phyloP scores from a whole-genome alignment of 2,888 invertebrate genomes.

The Xestobium rufovillosum region DNA sequence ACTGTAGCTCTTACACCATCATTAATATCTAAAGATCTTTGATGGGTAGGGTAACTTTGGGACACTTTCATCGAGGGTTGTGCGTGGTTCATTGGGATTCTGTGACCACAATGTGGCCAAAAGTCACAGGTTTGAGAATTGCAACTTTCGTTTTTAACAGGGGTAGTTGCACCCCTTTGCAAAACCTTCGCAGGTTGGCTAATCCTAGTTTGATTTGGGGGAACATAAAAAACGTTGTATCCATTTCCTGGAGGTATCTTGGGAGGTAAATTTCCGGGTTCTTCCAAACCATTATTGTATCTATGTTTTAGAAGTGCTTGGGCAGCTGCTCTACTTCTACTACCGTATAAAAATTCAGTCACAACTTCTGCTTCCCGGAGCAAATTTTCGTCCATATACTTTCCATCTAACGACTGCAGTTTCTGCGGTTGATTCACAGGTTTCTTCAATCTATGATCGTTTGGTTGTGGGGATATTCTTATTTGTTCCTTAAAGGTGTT shows the following conservation, averaged over 20 bases:
- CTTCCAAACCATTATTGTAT: slow-evolving; percentile 25
- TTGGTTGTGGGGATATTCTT: slow-evolving; percentile 28
- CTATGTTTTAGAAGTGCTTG: slow-evolving; percentile 44
- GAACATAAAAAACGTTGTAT: slow-evolving; percentile 36
- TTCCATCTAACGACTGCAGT: slow-evolving; percentile 22
- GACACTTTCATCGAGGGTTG: slow-evolving; percentile 44
- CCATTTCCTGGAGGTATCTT: slow-evolving; percentile 33
- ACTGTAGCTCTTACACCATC: slow-evolving; percentile 14
- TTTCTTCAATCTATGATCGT: slow-evolving; percentile 38
- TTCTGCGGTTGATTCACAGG: slow-evolving; percentile 36
- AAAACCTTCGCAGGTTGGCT: slow-evolving; percentile 41
- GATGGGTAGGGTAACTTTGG: slow-evolving; percentile 50
- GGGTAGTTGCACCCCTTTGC: slow-evolving; percentile 46
- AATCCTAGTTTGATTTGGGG: no score
- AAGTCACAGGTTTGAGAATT: slow-evolving; percentile 53
- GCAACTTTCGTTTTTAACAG: slow-evolving; percentile 42
- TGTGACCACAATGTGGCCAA: slow-evolving; percentile 54
- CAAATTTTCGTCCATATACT: slow-evolving; percentile 42
- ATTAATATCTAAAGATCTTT: slow-evolving; percentile 38
- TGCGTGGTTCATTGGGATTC: slow-evolving; percentile 35
- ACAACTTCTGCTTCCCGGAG: slow-evolving; percentile 51
- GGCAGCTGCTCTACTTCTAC: slow-evolving; percentile 46
- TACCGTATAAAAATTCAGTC: slow-evolving; percentile 50
- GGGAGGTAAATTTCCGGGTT: slow-evolving; percentile 5
- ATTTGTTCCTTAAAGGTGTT: not conserved